Evolutionary conservation across 2,888 invertebrate species (phyloP).

Genomic region (Caenorhabditis uteleia): DNA sequence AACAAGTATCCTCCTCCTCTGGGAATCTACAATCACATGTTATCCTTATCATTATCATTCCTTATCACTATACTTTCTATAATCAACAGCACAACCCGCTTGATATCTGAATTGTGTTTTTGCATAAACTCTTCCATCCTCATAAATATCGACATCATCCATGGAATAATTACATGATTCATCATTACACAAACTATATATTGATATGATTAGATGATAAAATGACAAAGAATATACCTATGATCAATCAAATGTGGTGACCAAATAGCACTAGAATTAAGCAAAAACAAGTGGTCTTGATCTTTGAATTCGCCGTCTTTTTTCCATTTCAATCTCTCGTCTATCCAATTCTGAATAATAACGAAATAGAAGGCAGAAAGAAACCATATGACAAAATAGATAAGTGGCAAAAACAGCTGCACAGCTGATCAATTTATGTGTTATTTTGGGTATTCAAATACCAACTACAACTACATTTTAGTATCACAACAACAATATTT

Average conservation of each 20-base stretch:
- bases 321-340: constrained; percentile 60
- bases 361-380: neutral
- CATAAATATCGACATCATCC: constrained; percentile 50
- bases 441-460: too few relatives aligned
- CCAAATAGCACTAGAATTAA: constrained; percentile 61
- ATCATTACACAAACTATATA: constrained; percentile 52
- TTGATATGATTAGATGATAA: neutral
- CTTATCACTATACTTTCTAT: constrained; percentile 27
- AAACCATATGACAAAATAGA: neutral
- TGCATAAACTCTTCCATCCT: constrained; percentile 55
- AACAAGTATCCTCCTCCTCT: constrained; percentile 62
- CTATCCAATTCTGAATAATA: constrained; percentile 58
- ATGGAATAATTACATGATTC: constrained; percentile 50
- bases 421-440: constrained; percentile 3
- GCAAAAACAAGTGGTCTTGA: constrained; percentile 44
- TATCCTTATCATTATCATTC: neutral
- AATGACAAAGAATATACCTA: constrained; percentile 20
- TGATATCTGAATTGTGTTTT: constrained; percentile 58
- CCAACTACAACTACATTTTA: neutral
- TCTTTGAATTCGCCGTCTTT: constrained; percentile 46
- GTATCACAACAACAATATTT: neutral
- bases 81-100: constrained; percentile 60
- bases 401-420: too few relatives aligned
- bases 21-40: constrained; percentile 53
- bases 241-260: constrained; percentile 57